phyloP scores from a whole-genome alignment of 2,113 vertebrate genomes.

The Heliornis fulica region DNA sequence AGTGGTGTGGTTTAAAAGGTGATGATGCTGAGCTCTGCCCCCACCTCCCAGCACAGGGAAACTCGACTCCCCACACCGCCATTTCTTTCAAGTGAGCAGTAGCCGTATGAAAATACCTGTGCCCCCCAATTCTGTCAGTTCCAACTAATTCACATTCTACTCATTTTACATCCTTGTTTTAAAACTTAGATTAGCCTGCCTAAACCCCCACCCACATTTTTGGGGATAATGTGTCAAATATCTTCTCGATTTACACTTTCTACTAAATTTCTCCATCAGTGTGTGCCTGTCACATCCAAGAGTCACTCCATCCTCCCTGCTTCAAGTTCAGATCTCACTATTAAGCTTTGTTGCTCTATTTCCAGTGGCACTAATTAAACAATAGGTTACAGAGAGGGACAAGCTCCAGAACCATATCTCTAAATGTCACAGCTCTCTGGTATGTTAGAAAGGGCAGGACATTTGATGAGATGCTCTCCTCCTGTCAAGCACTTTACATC shows the following conservation, averaged over 20 bases:
- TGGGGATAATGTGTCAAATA: neutral
- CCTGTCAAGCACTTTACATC: neutral
- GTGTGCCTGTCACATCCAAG: neutral
- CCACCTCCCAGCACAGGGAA: neutral
- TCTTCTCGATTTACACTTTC: neutral
- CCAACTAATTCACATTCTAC: neutral
- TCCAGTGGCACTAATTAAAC: constrained; percentile 24
- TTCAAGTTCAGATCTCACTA: neutral
- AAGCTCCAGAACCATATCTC: neutral
- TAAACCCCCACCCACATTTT: too few species aligned
- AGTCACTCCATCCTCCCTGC: neutral
- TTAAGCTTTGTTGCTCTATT: neutral
- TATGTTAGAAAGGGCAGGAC: neutral
- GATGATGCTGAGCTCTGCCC: neutral
- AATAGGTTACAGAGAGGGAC: neutral
- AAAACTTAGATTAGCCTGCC: neutral
- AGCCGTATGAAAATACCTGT: neutral
- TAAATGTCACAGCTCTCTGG: constrained; percentile 3
- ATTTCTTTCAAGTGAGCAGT: neutral
- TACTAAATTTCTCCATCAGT: neutral
- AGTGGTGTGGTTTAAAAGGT: neutral
- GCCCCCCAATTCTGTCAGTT: neutral
- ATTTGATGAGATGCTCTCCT: neutral
- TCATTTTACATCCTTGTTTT: neutral
- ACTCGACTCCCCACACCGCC: neutral